Conservation (phyloP, 2,888 invertebrate genomes). For the Caenorhabditis sp. region DNA sequence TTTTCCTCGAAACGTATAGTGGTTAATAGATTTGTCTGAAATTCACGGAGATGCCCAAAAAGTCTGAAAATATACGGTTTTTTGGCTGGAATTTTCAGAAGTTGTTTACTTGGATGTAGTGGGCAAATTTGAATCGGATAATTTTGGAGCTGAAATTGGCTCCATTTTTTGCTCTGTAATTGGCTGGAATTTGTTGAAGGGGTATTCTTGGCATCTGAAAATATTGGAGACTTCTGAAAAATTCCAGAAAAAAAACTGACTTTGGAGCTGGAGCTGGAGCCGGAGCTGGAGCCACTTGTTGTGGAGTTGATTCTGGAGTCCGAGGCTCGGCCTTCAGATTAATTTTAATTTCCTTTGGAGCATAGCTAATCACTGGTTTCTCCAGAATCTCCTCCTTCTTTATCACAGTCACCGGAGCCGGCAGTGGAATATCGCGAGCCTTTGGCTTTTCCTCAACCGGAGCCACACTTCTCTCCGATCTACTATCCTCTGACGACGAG, state of each 20-base stretch:
- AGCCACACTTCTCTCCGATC: no score
- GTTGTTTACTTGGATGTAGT: not conserved
- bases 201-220: not conserved
- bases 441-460: no score
- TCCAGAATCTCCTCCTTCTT: not conserved
- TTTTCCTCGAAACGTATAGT: conserved; percentile 18
- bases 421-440: not conserved
- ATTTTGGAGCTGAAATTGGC: conserved; percentile 6
- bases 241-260: not conserved
- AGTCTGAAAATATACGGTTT: conserved; percentile 9
- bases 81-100: not conserved
- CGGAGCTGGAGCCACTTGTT: no score
- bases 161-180: conserved; percentile 1
- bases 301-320: no score
- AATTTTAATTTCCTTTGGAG: not conserved
- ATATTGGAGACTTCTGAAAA: no score
- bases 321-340: not conserved
- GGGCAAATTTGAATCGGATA: not conserved
- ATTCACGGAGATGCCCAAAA: conserved; percentile 30
- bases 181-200: not conserved
- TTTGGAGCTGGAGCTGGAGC: not conserved
- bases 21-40: conserved; percentile 18
- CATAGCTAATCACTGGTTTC: not conserved
- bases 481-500: not conserved
- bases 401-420: not conserved